Conservation (phyloP, 1,140 invertebrate species). For the Leptoteleia sp. region DNA sequence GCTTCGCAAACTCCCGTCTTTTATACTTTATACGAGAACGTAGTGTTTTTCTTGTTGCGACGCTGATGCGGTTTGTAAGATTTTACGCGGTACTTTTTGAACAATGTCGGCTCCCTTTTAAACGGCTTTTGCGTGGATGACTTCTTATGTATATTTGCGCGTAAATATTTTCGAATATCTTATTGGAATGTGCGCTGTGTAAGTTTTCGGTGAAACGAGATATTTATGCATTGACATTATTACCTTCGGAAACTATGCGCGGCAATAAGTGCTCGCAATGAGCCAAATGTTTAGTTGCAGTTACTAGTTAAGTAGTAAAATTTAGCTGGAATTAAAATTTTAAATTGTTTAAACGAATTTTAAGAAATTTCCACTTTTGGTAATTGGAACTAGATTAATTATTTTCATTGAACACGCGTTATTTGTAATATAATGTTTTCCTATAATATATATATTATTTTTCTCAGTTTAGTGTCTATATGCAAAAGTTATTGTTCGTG, state of each 20-base stretch:
- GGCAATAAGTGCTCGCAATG: no score
- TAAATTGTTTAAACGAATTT: no score
- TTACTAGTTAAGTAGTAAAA: no score
- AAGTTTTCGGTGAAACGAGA: constrained; percentile 7
- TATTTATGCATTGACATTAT: neutral
- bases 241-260: no score
- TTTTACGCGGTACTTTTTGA: constrained; percentile 39
- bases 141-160: constrained; percentile 17
- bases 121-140: constrained; percentile 8
- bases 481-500: neutral
- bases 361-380: no score
- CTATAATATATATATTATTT: no score
- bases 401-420: no score
- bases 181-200: constrained; percentile 3
- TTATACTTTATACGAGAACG: constrained; percentile 30
- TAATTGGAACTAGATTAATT: no score
- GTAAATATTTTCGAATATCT: constrained; percentile 24
- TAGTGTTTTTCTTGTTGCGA: constrained; percentile 23
- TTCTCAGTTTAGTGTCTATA: no score
- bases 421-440: no score
- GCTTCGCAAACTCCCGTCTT: constrained; percentile 40
- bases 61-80: constrained; percentile 18
- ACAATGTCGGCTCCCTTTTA: constrained; percentile 19
- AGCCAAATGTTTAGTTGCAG: no score
- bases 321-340: no score